Base-by-base conservation (phyloP, 2,888 invertebrate species). In the Caenorhabditis sinica region DNA sequence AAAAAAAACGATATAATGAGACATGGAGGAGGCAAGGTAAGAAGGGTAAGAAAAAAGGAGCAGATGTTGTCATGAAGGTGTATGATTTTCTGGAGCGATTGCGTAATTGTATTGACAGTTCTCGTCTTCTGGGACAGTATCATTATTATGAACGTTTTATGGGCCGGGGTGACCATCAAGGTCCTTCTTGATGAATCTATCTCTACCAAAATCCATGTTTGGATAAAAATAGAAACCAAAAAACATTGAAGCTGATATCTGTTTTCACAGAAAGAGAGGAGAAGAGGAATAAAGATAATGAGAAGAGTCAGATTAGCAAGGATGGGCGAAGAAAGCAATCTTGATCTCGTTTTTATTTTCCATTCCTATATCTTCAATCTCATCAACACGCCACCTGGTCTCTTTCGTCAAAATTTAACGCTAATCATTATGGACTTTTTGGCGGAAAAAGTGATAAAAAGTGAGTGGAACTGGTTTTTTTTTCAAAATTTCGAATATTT, bases 31-130 rank as follows among this genome's bases (percentile, higher is more conserved):
- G 36, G 40, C n/a, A 63, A 63, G 25, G 45, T 49, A 56, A 15
- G 23, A 28, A 13, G 17, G 23, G 30, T 8, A 25, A 25, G 20
- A 79, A 71, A 63, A 49, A 40, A 36, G 63, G 53, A 74, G 75
- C 83, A 83, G 83, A 83, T 83, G 83, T 79, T 33, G 49, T 33
- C 68, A 56, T n/a, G 43, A 49, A 74, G 83, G 79, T 56, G 69
- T 74, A 83, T 80, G 65, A 80, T 80, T 75, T 72, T 72, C 71
- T 23, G 74, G 56, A 71, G 49, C 53, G 82, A 61, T 83, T 83
- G 25, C 83, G 79, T 83, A 83, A 83, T 83, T 80, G 83, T 80
- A 83, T 83, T 83, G 83, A 83, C 83, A 83, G 83, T 69, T 83
- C 60, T 65, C 66, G 72, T 40, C 36, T 53, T 17, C n/a, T n/a